phyloP scores from a whole-genome alignment of 2,888 invertebrate species.

The Cephus nigrinus region DNA sequence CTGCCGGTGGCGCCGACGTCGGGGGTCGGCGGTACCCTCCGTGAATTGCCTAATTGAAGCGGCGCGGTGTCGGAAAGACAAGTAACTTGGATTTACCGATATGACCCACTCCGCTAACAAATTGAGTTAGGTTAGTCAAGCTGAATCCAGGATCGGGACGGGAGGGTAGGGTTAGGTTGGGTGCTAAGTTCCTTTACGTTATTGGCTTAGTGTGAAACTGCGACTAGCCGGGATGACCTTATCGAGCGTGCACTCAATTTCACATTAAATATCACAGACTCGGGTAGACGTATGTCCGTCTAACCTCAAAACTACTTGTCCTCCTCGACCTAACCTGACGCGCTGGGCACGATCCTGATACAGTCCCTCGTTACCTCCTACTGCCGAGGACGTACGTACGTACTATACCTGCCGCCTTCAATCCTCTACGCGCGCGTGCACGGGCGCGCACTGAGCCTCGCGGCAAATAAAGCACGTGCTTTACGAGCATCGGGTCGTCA shows the following conservation, averaged over 20 bases:
- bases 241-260: slow-evolving; percentile 3
- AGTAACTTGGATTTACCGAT: slow-evolving; percentile 54
- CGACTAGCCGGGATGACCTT: background rate
- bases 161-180: background rate
- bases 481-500: slow-evolving; percentile 1
- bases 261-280: background rate
- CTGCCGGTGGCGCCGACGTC: background rate
- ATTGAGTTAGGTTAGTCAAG: slow-evolving; percentile 58
- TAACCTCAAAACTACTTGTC: background rate
- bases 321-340: background rate
- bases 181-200: slow-evolving; percentile 6
- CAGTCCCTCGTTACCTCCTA: background rate
- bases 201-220: slow-evolving; percentile 7
- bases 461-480: background rate
- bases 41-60: slow-evolving; percentile 37
- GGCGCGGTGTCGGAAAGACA: slow-evolving; percentile 38
- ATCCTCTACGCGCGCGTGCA: background rate
- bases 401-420: background rate
- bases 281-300: background rate
- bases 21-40: background rate
- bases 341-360: background rate
- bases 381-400: background rate
- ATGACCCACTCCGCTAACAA: slow-evolving; percentile 49
- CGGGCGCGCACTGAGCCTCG: background rate
- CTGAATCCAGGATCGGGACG: slow-evolving; percentile 38